Conservation (phyloP, 2,888 invertebrate genomes). For the Chrysodeixis includens region DNA sequence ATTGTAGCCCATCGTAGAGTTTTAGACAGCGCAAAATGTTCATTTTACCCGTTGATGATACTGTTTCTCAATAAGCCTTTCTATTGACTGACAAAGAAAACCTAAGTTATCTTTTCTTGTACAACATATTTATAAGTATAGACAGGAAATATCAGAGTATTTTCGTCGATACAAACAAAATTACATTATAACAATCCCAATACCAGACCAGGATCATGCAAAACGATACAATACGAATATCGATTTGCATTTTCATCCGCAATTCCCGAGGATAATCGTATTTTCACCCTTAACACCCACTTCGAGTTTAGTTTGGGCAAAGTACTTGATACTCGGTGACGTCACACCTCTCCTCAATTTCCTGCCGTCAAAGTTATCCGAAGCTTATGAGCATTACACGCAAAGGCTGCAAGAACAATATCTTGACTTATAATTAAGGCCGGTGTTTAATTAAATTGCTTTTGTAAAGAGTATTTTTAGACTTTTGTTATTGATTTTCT, state of each 20-base stretch:
- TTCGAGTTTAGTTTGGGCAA: conserved; percentile 30
- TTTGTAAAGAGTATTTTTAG: too few species aligned
- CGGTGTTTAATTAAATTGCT: background rate
- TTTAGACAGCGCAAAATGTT: too few species aligned
- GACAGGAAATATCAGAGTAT: background rate
- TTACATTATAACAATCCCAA: background rate
- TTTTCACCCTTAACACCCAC: conserved; percentile 16
- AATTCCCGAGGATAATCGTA: conserved; percentile 12
- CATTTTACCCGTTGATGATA: too few species aligned
- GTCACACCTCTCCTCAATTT: conserved; percentile 27
- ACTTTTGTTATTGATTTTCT: too few species aligned
- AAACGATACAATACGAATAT: background rate
- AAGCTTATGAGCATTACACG: conserved; percentile 33
- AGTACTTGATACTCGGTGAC: conserved; percentile 24
- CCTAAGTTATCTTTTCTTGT: too few species aligned
- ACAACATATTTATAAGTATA: background rate
- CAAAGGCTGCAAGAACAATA: conserved; percentile 17
- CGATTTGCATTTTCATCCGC: conserved; percentile 6
- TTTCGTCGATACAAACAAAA: background rate
- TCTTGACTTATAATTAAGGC: background rate
- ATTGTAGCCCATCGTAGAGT: too few species aligned
- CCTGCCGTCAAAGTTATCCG: conserved; percentile 30
- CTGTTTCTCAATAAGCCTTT: too few species aligned
- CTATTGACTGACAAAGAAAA: too few species aligned
- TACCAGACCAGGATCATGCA: background rate